Conservation (phyloP, 2,113 vertebrate species). For the Oreochromis aureus region DNA sequence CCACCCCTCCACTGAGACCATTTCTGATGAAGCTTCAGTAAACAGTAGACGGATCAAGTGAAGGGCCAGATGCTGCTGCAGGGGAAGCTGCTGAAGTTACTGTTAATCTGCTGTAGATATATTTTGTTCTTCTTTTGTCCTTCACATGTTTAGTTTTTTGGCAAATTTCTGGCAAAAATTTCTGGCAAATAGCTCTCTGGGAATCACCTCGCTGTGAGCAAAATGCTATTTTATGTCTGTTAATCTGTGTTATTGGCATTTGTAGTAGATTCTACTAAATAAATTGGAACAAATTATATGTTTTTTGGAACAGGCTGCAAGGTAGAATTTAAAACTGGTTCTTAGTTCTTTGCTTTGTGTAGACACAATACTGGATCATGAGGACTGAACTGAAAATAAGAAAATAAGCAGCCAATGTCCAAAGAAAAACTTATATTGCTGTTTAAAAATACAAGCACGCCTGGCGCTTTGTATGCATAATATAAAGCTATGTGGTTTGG, state of each 20-base stretch:
- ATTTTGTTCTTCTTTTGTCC: not conserved
- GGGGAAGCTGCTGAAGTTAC: not conserved
- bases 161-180: not conserved
- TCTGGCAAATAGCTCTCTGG: not conserved
- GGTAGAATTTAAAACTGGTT: not conserved
- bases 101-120: not conserved
- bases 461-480: not conserved
- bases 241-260: not conserved
- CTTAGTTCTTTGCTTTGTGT: not conserved
- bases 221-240: not conserved
- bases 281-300: not conserved
- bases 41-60: not conserved
- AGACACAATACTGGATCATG: not conserved
- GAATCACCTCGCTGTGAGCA: not conserved
- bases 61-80: not conserved
- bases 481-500: not conserved
- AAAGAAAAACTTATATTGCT: not conserved
- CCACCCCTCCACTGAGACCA: not conserved
- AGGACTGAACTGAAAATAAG: not conserved
- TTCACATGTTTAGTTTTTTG: not conserved
- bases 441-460: not conserved
- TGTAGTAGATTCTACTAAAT: not conserved
- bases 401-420: not conserved
- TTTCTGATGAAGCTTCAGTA: not conserved
- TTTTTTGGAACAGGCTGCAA: not conserved